Evolutionary conservation across 2,888 invertebrate species (phyloP), one percentile per base, ranked within the genome.

Genomic region (Xestia rhomboidea): DNA sequence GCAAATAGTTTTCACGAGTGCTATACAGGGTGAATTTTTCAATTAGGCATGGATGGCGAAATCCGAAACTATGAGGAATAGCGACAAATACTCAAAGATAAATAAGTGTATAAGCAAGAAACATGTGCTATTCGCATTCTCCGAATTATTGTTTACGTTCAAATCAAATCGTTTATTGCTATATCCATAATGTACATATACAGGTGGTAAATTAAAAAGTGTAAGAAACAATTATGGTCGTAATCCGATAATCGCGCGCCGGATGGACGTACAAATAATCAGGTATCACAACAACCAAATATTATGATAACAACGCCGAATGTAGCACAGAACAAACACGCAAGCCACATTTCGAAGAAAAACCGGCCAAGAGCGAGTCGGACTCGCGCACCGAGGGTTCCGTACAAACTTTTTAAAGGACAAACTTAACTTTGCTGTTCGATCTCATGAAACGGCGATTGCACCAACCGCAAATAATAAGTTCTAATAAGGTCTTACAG

Each of bases 221-320:
- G n/a, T n/a, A n/a, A n/a, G n/a, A n/a, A n/a, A n/a, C n/a, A n/a
- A n/a, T n/a, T n/a, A n/a, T n/a, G n/a, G n/a, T n/a, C n/a, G n/a
- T n/a, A n/a, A 11, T 24, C 18, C 44, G 4, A 41, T 10, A 30
- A 34, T 10, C 27, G 18, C 54, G 30, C 30, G 10, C n/a, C 34
- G 34, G 46, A 54, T 51, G 76, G 57, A 62, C 66, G 66, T 60
- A 44, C 71, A 5, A 44, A 27, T 64, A 41, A 64, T 68, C 79
- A 38, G 15, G 15, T 49, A 66, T 51, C 68, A 68, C 38, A 81
- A 73, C 77, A 78, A 21, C 2, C 46, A 68, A 63, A 73, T 71
- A 70, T 66, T 67, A 57, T 54, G n/a, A 83, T 62, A 68, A 46
- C 30, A 51, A 21, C 4, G 6, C 5, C 41, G 24, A 64, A 44